Evolutionary conservation across 2,113 vertebrate genomes (phyloP).

Genomic region (Phodopus roborovskii): DNA sequence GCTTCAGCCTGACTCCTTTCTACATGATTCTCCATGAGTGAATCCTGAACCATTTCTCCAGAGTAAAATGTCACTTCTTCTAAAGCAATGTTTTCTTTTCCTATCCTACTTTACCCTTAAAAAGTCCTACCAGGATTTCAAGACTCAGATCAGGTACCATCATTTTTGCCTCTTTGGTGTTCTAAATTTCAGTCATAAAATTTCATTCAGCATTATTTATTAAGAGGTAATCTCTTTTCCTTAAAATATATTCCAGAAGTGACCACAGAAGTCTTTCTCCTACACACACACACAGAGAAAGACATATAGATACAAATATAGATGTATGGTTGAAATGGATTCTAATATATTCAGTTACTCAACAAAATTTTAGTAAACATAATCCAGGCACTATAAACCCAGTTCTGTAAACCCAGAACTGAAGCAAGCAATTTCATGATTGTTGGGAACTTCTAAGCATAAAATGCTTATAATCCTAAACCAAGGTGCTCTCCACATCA

Average conservation of each 20-base stretch:
- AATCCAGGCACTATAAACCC: not conserved
- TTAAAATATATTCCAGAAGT: not conserved
- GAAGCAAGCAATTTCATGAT: not conserved
- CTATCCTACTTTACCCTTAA: not conserved
- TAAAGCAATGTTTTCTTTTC: not conserved
- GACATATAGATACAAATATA: too few species aligned
- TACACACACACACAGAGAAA: too few species aligned
- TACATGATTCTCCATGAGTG: not conserved
- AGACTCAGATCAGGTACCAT: not conserved
- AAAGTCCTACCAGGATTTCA: not conserved
- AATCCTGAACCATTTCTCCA: not conserved
- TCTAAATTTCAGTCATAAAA: not conserved
- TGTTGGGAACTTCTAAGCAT: not conserved
- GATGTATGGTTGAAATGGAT: not conserved
- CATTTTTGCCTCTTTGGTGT: not conserved
- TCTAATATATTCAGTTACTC: not conserved
- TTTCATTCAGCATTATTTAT: not conserved
- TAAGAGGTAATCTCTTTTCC: not conserved
- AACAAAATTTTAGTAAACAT: too few species aligned
- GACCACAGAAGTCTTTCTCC: not conserved
- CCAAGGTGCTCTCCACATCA: not conserved
- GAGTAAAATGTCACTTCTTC: not conserved
- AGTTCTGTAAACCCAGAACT: not conserved
- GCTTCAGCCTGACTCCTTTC: not conserved
- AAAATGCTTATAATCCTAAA: not conserved